Evolutionary conservation across 2,113 vertebrate genomes (phyloP).

Genomic region (Microcebus lehilahytsara): DNA sequence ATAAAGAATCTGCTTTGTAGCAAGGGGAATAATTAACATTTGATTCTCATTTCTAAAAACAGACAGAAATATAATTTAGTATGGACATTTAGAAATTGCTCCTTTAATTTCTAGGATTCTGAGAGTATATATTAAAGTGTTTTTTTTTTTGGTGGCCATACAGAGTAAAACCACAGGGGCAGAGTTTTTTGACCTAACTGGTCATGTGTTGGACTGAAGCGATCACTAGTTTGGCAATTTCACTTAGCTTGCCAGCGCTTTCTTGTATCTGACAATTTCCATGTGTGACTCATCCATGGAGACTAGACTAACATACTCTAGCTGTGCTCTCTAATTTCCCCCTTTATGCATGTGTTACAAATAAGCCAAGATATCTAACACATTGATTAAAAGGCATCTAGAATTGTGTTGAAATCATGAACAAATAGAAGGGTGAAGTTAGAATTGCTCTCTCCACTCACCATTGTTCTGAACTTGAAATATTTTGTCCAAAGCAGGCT

Average conservation of each 20-base stretch:
- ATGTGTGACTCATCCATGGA: conserved; percentile 38
- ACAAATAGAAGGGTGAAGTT: background rate
- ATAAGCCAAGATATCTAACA: conserved; percentile 51
- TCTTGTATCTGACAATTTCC: conserved; percentile 51
- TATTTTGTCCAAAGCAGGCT: conserved; percentile 42
- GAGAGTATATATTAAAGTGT: background rate
- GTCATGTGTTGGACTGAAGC: background rate
- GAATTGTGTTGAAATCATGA: conserved; percentile 10
- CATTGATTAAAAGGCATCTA: conserved; percentile 37
- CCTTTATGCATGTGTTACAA: conserved; percentile 30
- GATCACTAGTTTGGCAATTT: conserved; percentile 41
- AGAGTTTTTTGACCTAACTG: conserved; percentile 40
- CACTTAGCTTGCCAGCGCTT: conserved; percentile 28
- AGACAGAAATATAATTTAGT: conserved; percentile 21
- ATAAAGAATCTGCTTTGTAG: conserved; percentile 9
- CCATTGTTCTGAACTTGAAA: conserved; percentile 51
- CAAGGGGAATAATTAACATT: conserved; percentile 40
- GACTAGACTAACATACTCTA: background rate
- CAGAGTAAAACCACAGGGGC: conserved; percentile 14
- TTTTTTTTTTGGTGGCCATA: background rate
- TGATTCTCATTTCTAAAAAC: conserved; percentile 45
- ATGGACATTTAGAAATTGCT: conserved; percentile 13
- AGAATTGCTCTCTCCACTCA: background rate
- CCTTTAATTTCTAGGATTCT: conserved; percentile 38
- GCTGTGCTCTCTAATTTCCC: background rate